Conservation (phyloP, 2,888 invertebrate genomes). For the Athripsodes cinereus region DNA sequence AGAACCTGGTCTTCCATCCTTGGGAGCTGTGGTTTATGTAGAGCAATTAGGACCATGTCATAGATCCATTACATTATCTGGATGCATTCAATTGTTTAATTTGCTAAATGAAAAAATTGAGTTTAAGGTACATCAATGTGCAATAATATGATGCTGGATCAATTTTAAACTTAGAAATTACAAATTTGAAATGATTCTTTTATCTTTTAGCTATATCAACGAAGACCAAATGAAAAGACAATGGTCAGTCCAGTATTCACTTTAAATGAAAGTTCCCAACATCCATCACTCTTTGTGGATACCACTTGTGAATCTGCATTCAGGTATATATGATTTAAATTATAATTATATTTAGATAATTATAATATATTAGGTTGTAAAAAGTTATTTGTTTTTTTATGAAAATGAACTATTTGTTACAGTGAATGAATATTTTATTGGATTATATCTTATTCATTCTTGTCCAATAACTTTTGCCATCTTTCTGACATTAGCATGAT, state of each 20-base stretch:
- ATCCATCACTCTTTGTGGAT: slow-evolving; percentile 45
- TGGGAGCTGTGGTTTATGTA: slow-evolving; percentile 21
- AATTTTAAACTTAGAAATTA: too few species aligned
- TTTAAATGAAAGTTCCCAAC: slow-evolving; percentile 40
- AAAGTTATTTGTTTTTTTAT: too few species aligned
- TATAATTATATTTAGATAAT: too few species aligned
- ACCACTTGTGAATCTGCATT: slow-evolving; percentile 39
- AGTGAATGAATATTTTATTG: too few species aligned
- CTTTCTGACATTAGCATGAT: too few species aligned
- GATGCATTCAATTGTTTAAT: slow-evolving; percentile 20
- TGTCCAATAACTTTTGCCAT: too few species aligned
- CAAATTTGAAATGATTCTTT: too few species aligned
- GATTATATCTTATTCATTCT: too few species aligned
- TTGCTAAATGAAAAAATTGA: slow-evolving; percentile 13
- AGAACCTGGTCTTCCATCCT: slow-evolving; percentile 14
- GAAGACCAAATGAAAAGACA: slow-evolving; percentile 29
- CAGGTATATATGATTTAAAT: slow-evolving; percentile 20
- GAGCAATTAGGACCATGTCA: slow-evolving; percentile 19
- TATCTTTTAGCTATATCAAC: slow-evolving; percentile 33
- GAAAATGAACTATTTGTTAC: too few species aligned
- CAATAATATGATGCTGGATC: not conserved
- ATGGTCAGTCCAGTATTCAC: slow-evolving; percentile 32
- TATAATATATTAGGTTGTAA: too few species aligned
- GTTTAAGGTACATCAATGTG: slow-evolving; percentile 17
- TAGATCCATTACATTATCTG: slow-evolving; percentile 22